Evolutionary conservation across 2,113 vertebrate species (phyloP).

Genomic region (Trogon melanurus): DNA sequence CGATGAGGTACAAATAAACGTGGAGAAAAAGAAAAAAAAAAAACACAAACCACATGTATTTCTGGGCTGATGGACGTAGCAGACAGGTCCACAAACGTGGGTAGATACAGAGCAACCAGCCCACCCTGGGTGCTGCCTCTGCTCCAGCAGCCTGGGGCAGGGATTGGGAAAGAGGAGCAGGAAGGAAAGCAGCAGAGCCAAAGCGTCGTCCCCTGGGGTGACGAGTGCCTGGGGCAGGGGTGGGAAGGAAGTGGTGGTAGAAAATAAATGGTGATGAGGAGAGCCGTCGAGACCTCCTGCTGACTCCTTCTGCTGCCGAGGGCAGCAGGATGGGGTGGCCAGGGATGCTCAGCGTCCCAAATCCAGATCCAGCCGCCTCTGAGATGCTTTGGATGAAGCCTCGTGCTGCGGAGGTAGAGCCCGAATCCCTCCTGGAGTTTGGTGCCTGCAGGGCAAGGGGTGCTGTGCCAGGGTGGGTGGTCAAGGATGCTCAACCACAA

Average conservation of each 20-base stretch:
- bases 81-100: background rate
- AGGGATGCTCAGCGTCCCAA: background rate
- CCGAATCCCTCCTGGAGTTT: background rate
- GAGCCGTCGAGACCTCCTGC: background rate
- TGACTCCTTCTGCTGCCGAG: background rate
- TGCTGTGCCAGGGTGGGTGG: background rate
- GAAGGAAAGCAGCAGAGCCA: background rate
- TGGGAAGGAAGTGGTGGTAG: background rate
- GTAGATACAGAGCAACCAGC: background rate
- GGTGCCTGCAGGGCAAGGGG: background rate
- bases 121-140: background rate
- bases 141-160: background rate
- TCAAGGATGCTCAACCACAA: background rate
- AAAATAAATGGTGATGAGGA: background rate
- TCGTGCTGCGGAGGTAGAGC: background rate
- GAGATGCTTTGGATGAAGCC: background rate
- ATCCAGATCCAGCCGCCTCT: background rate
- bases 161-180: background rate
- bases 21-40: too few relatives aligned
- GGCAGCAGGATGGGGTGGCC: background rate
- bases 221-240: fast-evolving
- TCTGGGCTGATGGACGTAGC: background rate
- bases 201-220: background rate
- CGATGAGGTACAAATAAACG: background rate
- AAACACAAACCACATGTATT: background rate